Evolutionary conservation across 1,140 invertebrate species (phyloP).

Genomic region (Eriocheir sinensis): DNA sequence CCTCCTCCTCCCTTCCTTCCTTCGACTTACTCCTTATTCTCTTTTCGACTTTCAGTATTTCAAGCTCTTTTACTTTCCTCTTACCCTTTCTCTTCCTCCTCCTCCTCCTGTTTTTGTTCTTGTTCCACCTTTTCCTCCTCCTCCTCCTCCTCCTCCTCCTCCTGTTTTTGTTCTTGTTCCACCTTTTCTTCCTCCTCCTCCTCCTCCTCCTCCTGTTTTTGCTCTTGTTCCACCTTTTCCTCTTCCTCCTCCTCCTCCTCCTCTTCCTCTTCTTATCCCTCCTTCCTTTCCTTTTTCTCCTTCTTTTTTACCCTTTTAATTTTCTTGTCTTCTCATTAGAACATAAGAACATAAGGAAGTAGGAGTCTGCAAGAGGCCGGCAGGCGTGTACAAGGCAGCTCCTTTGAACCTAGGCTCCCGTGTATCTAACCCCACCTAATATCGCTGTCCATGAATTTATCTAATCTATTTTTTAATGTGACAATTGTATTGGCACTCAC

Average conservation of each 20-base stretch:
- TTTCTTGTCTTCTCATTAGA: no score
- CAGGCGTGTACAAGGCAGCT: no score
- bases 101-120: not conserved
- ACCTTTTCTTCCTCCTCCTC: not conserved
- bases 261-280: not conserved
- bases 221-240: conserved; percentile 47
- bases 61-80: not conserved
- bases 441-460: no score
- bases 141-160: not conserved
- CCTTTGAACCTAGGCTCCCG: no score
- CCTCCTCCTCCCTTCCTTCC: not conserved
- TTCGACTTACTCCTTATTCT: not conserved
- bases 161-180: not conserved
- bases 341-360: no score
- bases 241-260: not conserved
- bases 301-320: not conserved
- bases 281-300: not conserved
- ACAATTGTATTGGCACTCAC: no score
- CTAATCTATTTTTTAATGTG: no score
- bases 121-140: not conserved
- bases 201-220: not conserved
- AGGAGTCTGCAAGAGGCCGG: no score
- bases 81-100: not conserved
- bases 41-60: not conserved
- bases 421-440: no score